phyloP scores from a whole-genome alignment of 1,140 invertebrate genomes.

The Nilaparvata lugens region DNA sequence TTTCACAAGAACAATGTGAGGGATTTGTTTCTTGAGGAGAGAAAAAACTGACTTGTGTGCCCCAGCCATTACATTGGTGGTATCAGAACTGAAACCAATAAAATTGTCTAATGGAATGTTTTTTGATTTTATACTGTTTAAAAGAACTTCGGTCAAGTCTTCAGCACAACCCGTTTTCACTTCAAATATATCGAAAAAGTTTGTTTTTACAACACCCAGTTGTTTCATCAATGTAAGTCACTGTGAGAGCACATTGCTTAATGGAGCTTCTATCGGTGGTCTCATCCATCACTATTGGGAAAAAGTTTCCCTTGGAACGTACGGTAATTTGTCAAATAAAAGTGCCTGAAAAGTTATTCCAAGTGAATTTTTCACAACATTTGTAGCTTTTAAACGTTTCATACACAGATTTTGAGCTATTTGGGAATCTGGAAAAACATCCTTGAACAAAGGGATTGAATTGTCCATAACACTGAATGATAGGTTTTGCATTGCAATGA shows the following conservation, averaged over 20 bases:
- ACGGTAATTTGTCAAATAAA: no score
- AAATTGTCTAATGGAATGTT: conserved; percentile 28
- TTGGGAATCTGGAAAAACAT: no score
- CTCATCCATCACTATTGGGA: conserved; percentile 20
- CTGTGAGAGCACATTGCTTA: conserved; percentile 20
- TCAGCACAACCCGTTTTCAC: conserved; percentile 14
- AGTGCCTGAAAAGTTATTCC: no score
- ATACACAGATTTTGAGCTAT: no score
- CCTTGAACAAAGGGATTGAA: no score
- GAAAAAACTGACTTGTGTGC: conserved; percentile 30
- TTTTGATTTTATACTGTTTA: conserved; percentile 17
- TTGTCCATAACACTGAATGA: no score
- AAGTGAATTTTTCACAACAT: no score
- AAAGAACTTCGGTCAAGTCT: conserved; percentile 18
- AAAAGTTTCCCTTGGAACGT: no score
- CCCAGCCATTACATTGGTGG: conserved; percentile 32
- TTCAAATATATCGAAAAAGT: conserved; percentile 24
- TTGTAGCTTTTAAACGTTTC: no score
- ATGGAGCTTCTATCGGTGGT: conserved; percentile 16
- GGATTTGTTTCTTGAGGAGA: conserved; percentile 22
- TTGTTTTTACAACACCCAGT: conserved; percentile 3
- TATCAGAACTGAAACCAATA: conserved; percentile 31
- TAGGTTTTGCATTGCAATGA: no score
- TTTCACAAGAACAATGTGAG: conserved; percentile 29
- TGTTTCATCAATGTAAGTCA: conserved; percentile 18